A percentile compares a stretch with the other conserved stretches of the same genome.
phyloP scores from a whole-genome alignment of 2,888 invertebrate genomes.

The Tuta absoluta region DNA sequence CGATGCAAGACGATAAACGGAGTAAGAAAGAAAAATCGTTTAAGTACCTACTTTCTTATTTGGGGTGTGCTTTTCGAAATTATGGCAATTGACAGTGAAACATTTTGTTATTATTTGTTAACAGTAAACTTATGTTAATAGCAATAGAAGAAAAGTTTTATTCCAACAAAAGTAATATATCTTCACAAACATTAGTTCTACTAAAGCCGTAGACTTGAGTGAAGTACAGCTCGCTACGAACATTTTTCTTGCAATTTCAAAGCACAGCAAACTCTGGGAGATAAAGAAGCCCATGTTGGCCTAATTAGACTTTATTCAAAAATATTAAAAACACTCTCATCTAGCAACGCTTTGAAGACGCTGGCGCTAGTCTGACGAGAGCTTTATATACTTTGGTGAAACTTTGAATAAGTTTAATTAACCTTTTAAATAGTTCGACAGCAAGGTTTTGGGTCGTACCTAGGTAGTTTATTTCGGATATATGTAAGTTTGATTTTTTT shows the following conservation, averaged over 20 bases:
- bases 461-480: slow-evolving; percentile 7
- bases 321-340: slow-evolving; percentile 21
- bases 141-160: background rate
- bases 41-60: no score
- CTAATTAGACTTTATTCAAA: slow-evolving; percentile 22
- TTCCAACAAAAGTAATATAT: slow-evolving; percentile 12
- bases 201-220: background rate
- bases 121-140: no score
- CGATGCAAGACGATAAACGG: background rate
- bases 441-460: slow-evolving; percentile 11
- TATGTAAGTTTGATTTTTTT: no score
- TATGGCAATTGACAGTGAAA: no score
- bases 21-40: background rate
- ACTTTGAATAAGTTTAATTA: slow-evolving; percentile 25
- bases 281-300: slow-evolving; percentile 1
- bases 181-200: background rate
- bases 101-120: no score
- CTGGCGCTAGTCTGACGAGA: slow-evolving; percentile 3
- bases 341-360: slow-evolving; percentile 1
- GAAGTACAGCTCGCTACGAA: background rate
- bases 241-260: slow-evolving; percentile 15
- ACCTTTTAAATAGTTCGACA: slow-evolving; percentile 21
- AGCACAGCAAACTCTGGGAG: slow-evolving; percentile 6
- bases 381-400: slow-evolving; percentile 8
- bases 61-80: no score